phyloP scores from a whole-genome alignment of 2,888 invertebrate genomes.

The Vandiemenella viatica region DNA sequence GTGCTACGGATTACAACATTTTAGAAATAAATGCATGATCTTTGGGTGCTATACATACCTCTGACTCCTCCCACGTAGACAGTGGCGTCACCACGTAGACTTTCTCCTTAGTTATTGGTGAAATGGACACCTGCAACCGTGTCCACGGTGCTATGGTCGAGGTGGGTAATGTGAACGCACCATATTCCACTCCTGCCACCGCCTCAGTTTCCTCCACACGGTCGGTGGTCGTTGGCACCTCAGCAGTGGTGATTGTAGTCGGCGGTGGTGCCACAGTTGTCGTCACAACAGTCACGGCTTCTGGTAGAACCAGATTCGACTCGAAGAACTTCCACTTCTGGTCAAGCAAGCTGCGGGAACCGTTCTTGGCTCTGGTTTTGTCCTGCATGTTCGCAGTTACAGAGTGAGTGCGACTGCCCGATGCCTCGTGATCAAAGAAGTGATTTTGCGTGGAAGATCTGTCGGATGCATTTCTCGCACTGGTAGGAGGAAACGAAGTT shows the following conservation, averaged over 20 bases:
- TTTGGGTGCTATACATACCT: conserved; percentile 20
- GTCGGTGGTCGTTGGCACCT: conserved; percentile 5
- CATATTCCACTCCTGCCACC: too few species aligned
- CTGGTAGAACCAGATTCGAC: conserved; percentile 11
- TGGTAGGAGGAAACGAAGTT: conserved; percentile 4
- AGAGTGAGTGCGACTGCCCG: conserved; percentile 33
- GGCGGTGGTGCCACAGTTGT: conserved; percentile 2
- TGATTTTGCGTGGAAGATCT: not conserved
- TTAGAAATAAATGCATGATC: too few species aligned
- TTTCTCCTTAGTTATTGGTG: conserved; percentile 63
- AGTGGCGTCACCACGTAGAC: conserved; percentile 72
- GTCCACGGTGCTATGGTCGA: conserved; percentile 42
- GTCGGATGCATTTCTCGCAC: not conserved
- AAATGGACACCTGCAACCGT: conserved; percentile 50
- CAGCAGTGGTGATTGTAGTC: conserved; percentile 21
- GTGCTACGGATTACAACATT: too few species aligned
- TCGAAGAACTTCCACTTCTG: conserved; percentile 9
- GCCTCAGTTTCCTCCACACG: too few species aligned
- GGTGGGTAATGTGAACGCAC: not conserved
- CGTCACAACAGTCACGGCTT: conserved; percentile 1
- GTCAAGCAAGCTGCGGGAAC: not conserved
- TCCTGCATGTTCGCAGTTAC: conserved; percentile 16
- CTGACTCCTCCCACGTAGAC: conserved; percentile 19
- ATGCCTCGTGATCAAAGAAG: conserved; percentile 34
- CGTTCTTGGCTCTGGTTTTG: not conserved